Percentiles rank a stretch among this genome's conserved stretches.
Evolutionary conservation across 2,797 vertebrate species (phyloP).

Genomic region (Meriones psammophilus): DNA sequence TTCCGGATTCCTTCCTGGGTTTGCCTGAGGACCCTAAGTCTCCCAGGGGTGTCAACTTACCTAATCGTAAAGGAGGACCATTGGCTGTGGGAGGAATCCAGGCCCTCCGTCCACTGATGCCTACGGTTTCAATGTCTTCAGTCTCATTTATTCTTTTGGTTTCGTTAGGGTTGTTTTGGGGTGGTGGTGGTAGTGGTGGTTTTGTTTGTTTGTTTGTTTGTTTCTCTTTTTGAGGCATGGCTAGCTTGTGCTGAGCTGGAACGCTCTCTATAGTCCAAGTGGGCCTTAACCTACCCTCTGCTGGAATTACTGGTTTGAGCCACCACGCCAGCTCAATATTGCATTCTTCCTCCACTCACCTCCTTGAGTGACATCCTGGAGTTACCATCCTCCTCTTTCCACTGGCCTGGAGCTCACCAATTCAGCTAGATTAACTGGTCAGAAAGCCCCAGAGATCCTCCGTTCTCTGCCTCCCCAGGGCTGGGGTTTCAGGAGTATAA

Average conservation of each 20-base stretch:
- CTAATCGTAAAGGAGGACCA: background rate
- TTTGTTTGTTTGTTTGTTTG: too few species aligned
- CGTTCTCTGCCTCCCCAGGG: background rate
- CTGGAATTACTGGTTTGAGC: background rate
- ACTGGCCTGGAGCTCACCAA: background rate
- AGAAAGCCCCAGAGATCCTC: background rate
- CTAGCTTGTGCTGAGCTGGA: background rate
- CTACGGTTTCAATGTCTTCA: background rate
- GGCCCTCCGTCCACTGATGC: background rate
- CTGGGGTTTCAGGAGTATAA: background rate
- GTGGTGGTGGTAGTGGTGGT: too few species aligned
- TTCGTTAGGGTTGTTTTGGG: background rate
- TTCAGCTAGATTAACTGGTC: background rate
- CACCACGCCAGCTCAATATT: background rate
- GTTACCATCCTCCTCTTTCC: background rate
- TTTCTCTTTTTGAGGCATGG: background rate
- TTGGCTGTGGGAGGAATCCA: background rate
- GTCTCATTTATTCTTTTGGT: background rate
- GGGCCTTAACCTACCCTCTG: background rate
- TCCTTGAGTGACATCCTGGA: too few species aligned
- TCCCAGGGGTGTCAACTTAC: background rate
- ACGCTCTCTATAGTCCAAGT: background rate
- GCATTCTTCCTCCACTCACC: background rate
- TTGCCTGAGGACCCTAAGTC: background rate
- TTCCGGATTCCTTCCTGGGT: slow-evolving; percentile 11